These are phyloP conservation scores for Aptenodytes patagonicus DNA, from an alignment of 2,113 vertebrate species.

Conservation along the genomic window DNA sequence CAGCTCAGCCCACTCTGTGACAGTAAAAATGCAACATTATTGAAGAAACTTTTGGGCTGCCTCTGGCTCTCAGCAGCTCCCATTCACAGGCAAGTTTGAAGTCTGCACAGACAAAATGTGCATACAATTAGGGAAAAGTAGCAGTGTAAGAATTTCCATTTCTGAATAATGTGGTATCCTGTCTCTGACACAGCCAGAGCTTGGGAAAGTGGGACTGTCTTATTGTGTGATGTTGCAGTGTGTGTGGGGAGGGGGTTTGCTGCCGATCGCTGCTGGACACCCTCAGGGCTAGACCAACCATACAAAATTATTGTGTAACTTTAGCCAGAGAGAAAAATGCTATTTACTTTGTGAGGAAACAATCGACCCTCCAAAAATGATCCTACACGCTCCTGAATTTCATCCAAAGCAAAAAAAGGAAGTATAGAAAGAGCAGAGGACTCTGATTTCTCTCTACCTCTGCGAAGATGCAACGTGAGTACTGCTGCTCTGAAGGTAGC, in stretches of 20 bases:
- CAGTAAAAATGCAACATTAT: background rate
- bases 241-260: background rate
- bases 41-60: background rate
- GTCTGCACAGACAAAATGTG: background rate
- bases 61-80: background rate
- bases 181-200: background rate
- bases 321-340: background rate
- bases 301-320: background rate
- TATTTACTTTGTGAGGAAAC: background rate
- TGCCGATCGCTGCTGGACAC: background rate
- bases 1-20: background rate
- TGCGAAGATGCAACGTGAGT: rapidly evolving
- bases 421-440: background rate
- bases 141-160: conserved; percentile 24
- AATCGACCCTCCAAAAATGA: background rate
- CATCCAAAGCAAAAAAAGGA: background rate
- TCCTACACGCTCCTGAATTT: background rate
- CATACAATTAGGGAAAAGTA: background rate
- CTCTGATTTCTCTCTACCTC: background rate
- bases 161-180: background rate
- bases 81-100: background rate
- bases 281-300: background rate
- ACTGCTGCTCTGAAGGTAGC: background rate
- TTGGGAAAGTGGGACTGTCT: background rate
- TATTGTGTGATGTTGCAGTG: background rate